Conservation (phyloP, 2,888 invertebrate species). For the Eledona agricola region DNA sequence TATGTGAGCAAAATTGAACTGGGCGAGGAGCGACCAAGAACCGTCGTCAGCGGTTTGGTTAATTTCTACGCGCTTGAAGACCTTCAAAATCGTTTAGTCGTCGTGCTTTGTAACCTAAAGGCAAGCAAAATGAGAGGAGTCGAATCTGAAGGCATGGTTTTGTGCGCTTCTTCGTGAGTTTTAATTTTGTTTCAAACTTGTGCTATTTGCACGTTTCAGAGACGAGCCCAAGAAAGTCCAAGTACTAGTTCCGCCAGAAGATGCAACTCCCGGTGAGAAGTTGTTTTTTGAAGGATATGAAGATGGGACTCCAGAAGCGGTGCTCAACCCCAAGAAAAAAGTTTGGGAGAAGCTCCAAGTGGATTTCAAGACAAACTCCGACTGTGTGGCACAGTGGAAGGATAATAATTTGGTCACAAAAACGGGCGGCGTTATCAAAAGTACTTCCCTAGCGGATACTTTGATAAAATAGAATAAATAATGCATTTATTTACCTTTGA, state of each 20-base stretch:
- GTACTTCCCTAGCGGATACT: conserved; percentile 80
- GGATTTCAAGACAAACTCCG: conserved; percentile 77
- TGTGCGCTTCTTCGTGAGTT: conserved; percentile 83
- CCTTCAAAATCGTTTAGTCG: conserved; percentile 88
- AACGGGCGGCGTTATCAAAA: conserved; percentile 77
- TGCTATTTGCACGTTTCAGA: conserved; percentile 56
- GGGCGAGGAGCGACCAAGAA: conserved; percentile 77
- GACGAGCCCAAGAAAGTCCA: conserved; percentile 86
- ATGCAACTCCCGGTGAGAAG: conserved; percentile 82
- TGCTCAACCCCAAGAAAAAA: conserved; percentile 95
- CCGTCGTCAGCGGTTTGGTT: conserved; percentile 89
- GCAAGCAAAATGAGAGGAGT: conserved; percentile 96
- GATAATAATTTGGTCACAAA: conserved; percentile 79
- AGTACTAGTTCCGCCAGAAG: conserved; percentile 80
- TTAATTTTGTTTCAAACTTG: conserved; percentile 24
- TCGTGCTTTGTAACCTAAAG: conserved; percentile 95
- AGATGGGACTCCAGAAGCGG: conserved; percentile 79
- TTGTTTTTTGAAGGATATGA: conserved; percentile 86
- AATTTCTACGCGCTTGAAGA: conserved; percentile 90
- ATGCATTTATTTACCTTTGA: background rate
- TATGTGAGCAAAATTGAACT: conserved; percentile 94
- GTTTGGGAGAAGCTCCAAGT: conserved; percentile 91
- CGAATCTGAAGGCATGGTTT: conserved; percentile 91
- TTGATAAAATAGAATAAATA: conserved; percentile 78
- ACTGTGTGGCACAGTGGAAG: conserved; percentile 85